phyloP scores from a whole-genome alignment of 2,797 vertebrate species.

The Lateolabrax maculatus region DNA sequence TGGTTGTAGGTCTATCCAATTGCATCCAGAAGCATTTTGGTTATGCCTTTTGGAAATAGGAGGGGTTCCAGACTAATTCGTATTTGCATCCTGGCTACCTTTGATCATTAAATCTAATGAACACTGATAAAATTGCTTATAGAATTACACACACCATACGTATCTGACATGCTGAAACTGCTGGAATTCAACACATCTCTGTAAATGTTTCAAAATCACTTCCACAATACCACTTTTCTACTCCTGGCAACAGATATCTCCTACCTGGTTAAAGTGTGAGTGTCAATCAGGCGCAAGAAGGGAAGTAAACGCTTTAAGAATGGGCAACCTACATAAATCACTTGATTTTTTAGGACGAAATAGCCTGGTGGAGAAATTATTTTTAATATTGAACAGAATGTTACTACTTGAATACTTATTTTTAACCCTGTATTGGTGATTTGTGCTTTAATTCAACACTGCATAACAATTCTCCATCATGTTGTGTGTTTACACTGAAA shows the following conservation, averaged over 20 bases:
- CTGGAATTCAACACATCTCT: background rate
- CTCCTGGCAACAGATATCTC: background rate
- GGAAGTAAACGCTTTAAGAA: background rate
- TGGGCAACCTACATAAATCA: background rate
- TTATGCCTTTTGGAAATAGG: too few species aligned
- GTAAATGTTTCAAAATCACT: slow-evolving; percentile 1
- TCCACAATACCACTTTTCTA: background rate
- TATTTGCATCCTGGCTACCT: too few species aligned
- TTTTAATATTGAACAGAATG: background rate
- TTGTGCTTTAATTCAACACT: background rate
- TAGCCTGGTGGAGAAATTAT: background rate
- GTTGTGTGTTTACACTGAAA: background rate
- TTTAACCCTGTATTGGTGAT: too few species aligned
- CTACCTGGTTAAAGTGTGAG: background rate
- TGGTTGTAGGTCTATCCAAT: too few species aligned
- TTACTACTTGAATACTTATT: background rate
- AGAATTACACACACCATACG: background rate
- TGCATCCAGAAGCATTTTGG: too few species aligned
- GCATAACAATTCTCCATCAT: background rate
- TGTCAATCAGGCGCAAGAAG: background rate
- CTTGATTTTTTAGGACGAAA: background rate
- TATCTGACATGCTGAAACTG: background rate
- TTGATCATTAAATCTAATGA: slow-evolving; percentile 35
- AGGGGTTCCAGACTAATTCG: too few species aligned
- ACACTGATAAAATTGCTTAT: background rate